phyloP scores from a whole-genome alignment of 2,888 invertebrate genomes.

The Apamea epomidion region DNA sequence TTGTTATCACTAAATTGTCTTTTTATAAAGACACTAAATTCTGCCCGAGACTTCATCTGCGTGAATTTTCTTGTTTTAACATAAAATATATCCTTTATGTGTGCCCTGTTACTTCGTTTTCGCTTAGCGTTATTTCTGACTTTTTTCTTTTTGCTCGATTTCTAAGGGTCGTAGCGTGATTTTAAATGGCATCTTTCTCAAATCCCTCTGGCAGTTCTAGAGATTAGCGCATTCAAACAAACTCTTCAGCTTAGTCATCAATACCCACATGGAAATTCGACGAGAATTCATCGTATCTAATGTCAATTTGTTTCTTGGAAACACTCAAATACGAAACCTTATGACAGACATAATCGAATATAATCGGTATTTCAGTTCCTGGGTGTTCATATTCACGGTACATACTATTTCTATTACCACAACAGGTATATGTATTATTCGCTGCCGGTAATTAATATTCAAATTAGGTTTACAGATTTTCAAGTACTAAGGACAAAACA shows the following conservation, averaged over 20 bases:
- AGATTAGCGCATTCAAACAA: too few relatives aligned
- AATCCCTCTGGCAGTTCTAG: too few relatives aligned
- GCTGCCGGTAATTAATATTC: not conserved
- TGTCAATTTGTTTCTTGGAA: constrained; percentile 1
- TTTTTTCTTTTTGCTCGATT: too few relatives aligned
- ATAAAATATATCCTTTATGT: too few relatives aligned
- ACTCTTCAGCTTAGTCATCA: not conserved
- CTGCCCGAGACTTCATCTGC: too few relatives aligned
- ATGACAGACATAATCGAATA: not conserved
- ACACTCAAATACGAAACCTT: not conserved
- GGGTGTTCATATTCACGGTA: not conserved
- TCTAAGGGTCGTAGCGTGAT: too few relatives aligned
- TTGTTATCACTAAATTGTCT: not conserved
- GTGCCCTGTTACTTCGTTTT: too few relatives aligned
- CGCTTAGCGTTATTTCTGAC: too few relatives aligned
- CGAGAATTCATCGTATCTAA: not conserved
- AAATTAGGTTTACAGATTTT: not conserved
- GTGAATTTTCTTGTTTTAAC: too few relatives aligned
- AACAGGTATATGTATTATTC: not conserved
- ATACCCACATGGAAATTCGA: not conserved
- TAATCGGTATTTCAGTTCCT: not conserved
- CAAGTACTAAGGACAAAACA: too few relatives aligned
- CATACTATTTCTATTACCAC: not conserved
- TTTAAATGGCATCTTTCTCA: too few relatives aligned
- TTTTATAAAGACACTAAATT: not conserved